phyloP scores from a whole-genome alignment of 2,888 invertebrate genomes.

The Pemphredon lugubris region DNA sequence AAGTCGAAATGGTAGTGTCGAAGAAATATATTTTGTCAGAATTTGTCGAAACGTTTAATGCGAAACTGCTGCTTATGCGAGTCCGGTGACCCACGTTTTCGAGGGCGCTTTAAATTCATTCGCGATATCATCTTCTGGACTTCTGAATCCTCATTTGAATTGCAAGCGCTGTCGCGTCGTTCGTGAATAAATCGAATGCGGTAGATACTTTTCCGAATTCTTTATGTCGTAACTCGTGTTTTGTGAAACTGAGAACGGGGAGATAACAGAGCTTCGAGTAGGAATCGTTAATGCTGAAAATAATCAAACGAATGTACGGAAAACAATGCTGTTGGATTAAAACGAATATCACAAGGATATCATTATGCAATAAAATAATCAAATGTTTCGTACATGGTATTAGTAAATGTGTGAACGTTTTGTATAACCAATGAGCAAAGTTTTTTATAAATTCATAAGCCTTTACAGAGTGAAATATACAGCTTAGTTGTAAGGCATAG shows the following conservation, averaged over 20 bases:
- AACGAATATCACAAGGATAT: background rate
- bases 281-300: no score
- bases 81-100: no score
- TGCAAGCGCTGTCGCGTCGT: conserved; percentile 27
- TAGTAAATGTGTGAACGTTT: conserved; percentile 24
- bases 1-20: no score
- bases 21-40: no score
- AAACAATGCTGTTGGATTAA: background rate
- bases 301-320: background rate
- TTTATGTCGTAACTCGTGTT: no score
- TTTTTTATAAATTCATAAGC: conserved; percentile 49
- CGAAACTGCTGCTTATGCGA: no score
- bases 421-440: conserved; percentile 18
- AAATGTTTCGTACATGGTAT: background rate
- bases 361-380: background rate
- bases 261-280: no score
- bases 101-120: no score
- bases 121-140: background rate
- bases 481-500: conserved; percentile 50
- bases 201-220: conserved; percentile 6
- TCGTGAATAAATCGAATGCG: conserved; percentile 20
- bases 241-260: no score
- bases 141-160: conserved; percentile 39
- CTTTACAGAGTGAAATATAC: conserved; percentile 60
- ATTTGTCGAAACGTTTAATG: no score